Evolutionary conservation across 2,888 invertebrate genomes (phyloP), one percentile per base, ranked within the genome.

Genomic region (Danaus chrysippus): DNA sequence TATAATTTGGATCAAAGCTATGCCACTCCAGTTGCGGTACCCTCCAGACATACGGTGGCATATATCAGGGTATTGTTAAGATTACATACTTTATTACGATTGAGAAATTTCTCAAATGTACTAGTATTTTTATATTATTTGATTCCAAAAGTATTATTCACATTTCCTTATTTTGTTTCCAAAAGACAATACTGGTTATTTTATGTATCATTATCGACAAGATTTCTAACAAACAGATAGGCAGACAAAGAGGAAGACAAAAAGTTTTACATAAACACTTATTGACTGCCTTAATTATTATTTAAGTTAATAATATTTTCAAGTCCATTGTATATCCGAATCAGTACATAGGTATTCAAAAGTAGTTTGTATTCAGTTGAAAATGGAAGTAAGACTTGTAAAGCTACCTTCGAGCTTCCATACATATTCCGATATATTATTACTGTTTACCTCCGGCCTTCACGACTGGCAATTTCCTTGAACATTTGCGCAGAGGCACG

Each of bases 361-460:
- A 34, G 23, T 34, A 34, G 23, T 34, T 34, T 34, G 23, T 34
- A 34, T 34, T 34, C 23, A 34, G 23, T 34, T 34, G 23, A 34
- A 34, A 34, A 34, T 49, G 10, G 49, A 49, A 49, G 15, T 17
- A 10, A 12, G 49, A 49, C 49, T 17, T 17, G 17, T 49, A 49
- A 49, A 49, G 17, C 10, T 10, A 49, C 49, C 49, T 49, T 17
- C 49, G 23, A 58, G 59, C 55, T 52, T 61, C 53, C 61, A 57
- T 54, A 64, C 69, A 70, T 70, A 72, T 76, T 79, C 78, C 82
- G 82, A 75, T 69, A 75, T 77, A 71, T 81, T 83, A 89, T 90
- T 87, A 84, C 77, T 71, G 71, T 73, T 74, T 77, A 86, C 88
- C 90, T 76, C 83, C 89, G 89, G 90, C 88, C 84, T 89, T 86